phyloP scores from a whole-genome alignment of 2,888 invertebrate species.

The Fabriciana adippe region DNA sequence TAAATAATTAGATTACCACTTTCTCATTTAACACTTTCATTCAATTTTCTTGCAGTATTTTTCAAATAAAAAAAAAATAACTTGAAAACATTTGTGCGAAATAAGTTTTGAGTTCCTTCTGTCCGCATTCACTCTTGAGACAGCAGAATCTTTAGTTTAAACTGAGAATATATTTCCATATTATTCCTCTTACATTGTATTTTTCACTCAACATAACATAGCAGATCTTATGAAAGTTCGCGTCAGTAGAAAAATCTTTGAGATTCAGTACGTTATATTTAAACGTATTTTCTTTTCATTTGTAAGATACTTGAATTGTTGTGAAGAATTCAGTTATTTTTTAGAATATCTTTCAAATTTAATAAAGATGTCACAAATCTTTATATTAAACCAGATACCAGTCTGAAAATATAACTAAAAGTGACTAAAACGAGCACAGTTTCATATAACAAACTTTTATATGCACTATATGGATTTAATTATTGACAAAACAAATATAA shows the following conservation, averaged over 20 bases:
- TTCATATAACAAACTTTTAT: too few species aligned
- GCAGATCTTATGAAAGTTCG: slow-evolving; percentile 1
- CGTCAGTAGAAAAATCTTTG: slow-evolving; percentile 12
- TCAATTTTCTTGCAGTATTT: not conserved
- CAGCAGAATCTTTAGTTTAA: slow-evolving; percentile 19
- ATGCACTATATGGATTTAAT: too few species aligned
- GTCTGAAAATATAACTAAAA: too few species aligned
- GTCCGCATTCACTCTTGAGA: slow-evolving; percentile 14
- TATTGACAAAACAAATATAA: too few species aligned
- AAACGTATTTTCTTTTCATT: not conserved
- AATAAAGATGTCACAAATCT: too few species aligned
- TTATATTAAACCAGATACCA: too few species aligned
- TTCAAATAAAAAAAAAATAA: not conserved
- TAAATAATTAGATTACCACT: not conserved
- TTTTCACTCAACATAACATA: slow-evolving; percentile 17
- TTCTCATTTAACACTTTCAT: not conserved
- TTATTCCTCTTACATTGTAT: slow-evolving; percentile 17
- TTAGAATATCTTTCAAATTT: too few species aligned
- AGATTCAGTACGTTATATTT: slow-evolving; percentile 5
- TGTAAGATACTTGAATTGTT: too few species aligned
- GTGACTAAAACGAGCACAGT: too few species aligned
- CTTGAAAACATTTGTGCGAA: not conserved
- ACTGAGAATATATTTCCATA: slow-evolving; percentile 21
- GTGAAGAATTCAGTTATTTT: too few species aligned
- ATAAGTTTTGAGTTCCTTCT: slow-evolving; percentile 1